A percentile compares a stretch with the other conserved stretches of the same genome.
These are phyloP conservation scores for Eriosoma lanigerum DNA, from an alignment of 1,140 invertebrate species.

Conservation along the genomic window DNA sequence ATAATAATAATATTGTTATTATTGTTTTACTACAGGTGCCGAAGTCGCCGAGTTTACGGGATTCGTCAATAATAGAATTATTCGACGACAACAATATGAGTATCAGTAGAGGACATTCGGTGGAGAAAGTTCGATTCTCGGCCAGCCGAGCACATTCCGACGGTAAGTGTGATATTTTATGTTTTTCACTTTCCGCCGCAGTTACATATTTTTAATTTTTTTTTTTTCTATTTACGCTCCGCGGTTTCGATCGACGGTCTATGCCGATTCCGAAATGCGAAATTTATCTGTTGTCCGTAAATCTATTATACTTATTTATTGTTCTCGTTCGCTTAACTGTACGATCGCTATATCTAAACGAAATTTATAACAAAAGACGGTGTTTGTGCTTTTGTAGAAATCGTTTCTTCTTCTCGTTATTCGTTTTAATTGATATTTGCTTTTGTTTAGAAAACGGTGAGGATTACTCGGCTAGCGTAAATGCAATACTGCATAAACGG, in stretches of 20 bases:
- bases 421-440: not conserved
- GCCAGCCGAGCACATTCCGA: constrained; percentile 34
- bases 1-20: not conserved
- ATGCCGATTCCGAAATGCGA: too few species aligned
- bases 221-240: too few species aligned
- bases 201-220: too few species aligned
- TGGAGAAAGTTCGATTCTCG: constrained; percentile 35
- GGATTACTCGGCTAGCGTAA: constrained; percentile 77
- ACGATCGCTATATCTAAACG: too few species aligned
- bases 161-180: not conserved
- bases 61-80: not conserved
- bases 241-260: too few species aligned
- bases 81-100: constrained; percentile 45
- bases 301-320: too few species aligned
- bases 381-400: too few species aligned
- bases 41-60: not conserved
- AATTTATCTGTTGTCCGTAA: too few species aligned
- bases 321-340: too few species aligned
- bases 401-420: too few species aligned
- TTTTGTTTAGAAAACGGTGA: constrained; percentile 63
- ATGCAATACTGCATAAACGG: constrained; percentile 75
- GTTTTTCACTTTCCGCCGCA: too few species aligned
- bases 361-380: too few species aligned
- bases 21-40: not conserved
- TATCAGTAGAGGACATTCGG: constrained; percentile 33